phyloP scores from a whole-genome alignment of 2,888 invertebrate genomes.

The Xestoiulus laeticollis region DNA sequence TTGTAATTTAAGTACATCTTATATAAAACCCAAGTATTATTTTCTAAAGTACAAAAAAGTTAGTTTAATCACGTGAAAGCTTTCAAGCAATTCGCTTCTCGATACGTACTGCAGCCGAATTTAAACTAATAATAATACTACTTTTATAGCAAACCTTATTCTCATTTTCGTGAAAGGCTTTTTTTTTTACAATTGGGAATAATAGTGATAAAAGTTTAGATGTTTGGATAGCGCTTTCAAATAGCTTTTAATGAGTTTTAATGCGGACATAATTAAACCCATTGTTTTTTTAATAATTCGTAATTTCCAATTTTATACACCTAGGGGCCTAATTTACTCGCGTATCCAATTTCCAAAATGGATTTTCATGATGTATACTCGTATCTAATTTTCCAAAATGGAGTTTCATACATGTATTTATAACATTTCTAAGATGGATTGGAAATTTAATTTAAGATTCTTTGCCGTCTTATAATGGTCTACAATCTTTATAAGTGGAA shows the following conservation, averaged over 20 bases:
- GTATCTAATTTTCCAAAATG: no score
- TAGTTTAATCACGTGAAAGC: not conserved
- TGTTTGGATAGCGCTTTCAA: not conserved
- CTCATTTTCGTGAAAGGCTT: no score
- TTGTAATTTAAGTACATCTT: not conserved
- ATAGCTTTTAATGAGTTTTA: not conserved
- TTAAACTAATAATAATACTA: not conserved
- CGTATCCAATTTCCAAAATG: not conserved
- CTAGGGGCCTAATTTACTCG: no score
- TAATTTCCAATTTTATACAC: not conserved
- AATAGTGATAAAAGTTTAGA: no score
- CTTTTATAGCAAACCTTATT: no score
- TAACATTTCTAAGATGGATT: no score
- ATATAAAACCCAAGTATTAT: not conserved
- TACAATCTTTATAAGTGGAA: no score
- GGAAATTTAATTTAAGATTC: not conserved
- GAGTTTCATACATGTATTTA: no score
- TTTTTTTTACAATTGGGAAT: not conserved
- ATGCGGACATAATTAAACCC: not conserved
- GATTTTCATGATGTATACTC: no score
- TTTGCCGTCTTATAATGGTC: not conserved
- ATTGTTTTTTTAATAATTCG: not conserved
- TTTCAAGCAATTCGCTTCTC: not conserved
- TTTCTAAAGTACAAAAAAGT: no score
- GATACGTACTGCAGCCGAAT: not conserved